Evolutionary conservation across 2,888 invertebrate genomes (phyloP), one percentile per base, ranked within the genome.

Genomic region (Idaea dimidiata): DNA sequence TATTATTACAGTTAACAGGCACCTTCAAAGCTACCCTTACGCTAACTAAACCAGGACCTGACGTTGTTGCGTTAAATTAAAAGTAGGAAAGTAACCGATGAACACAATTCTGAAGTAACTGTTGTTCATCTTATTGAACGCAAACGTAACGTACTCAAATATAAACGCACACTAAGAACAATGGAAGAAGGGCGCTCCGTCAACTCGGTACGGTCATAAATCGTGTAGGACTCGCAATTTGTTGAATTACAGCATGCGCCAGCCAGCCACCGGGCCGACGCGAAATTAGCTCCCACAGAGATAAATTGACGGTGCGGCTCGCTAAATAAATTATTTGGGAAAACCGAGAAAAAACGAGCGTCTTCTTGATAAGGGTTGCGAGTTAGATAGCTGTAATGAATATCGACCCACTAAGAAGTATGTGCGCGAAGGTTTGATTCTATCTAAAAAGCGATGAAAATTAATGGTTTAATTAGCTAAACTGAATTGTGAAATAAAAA

Each of bases 261-360:
- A 87, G 81, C 84, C 89, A 87, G 88, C 91, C 91, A 89, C 91
- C 91, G 89, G 89, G 81, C 90, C 87, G 88, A 87, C 91, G 88
- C 88, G 88, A 91, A 92, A 92, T 92, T 92, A 92, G 92, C 92
- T 90, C 89, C 88, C 89, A 84, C 88, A 83, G 89, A 91, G 91
- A 91, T 91, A 91, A 91, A 92, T 92, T 90, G 92, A 91, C 85
- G 91, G 87, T 43, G 17, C 86, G 80, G 87, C 73, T 88, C 84
- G 90, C 91, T 91, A 91, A 92, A 92, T 92, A 92, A 92, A 92
- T 92, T 91, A 92, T 92, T 92, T 91, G 91, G 91, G 91, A 91
- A 91, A 91, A 91, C 91, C 91, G 89, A 89, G 91, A 90, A 91
- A 92, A 92, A 92, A 91, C 89, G 85, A 83, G 85, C 90, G 84